Percentiles rank a stretch among this genome's conserved stretches.
Conservation (phyloP, 2,113 vertebrate genomes). For the Ochotona curzoniae region DNA sequence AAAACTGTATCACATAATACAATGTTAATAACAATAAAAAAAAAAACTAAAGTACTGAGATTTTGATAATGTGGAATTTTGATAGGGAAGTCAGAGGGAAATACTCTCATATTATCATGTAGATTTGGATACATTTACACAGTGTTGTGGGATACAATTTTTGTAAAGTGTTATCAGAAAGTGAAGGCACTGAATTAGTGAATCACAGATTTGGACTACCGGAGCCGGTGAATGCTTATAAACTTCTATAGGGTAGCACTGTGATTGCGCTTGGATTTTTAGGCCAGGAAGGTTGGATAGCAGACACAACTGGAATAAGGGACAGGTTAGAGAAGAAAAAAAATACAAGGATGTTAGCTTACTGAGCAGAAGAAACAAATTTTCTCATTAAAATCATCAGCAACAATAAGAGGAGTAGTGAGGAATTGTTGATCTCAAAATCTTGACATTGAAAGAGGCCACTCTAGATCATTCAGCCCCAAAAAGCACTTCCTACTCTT, state of each 20-base stretch:
- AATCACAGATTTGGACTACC: not conserved
- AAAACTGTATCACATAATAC: too few species aligned
- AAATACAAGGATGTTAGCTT: not conserved
- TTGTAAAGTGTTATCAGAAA: not conserved
- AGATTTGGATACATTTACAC: not conserved
- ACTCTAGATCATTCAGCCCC: not conserved
- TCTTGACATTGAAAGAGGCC: not conserved
- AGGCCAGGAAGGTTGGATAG: too few species aligned
- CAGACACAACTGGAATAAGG: too few species aligned
- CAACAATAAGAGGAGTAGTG: not conserved
- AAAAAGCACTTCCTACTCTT: not conserved
- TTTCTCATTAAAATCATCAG: not conserved
- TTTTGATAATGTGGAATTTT: too few species aligned
- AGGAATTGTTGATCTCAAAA: not conserved
- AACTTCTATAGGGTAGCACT: not conserved
- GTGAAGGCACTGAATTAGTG: not conserved
- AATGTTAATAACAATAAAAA: too few species aligned
- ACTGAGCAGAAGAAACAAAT: not conserved
- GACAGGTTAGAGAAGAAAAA: not conserved
- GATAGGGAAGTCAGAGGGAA: too few species aligned
- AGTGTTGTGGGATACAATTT: not conserved
- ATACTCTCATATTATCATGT: too few species aligned
- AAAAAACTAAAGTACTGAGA: too few species aligned
- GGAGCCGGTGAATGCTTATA: not conserved
- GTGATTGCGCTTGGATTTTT: not conserved